Evolutionary conservation across 1,140 invertebrate species (phyloP).

Genomic region (Lamellibrachia luymesi): DNA sequence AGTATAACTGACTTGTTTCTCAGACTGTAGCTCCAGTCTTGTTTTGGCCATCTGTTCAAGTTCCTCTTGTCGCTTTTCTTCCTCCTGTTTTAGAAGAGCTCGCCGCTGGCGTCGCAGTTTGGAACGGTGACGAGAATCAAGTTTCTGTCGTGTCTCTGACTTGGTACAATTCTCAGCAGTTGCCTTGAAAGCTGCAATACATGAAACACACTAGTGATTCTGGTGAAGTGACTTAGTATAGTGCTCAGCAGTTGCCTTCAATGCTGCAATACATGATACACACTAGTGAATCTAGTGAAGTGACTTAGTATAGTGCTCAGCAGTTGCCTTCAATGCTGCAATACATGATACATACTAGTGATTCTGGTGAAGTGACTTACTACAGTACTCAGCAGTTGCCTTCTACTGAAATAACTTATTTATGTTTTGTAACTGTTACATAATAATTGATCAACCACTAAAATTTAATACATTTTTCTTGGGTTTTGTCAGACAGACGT

Average conservation of each 20-base stretch:
- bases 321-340: neutral
- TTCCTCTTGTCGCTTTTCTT: constrained; percentile 10
- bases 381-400: neutral
- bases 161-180: neutral
- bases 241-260: neutral
- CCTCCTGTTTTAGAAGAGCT: constrained; percentile 14
- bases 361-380: too few relatives aligned
- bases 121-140: neutral
- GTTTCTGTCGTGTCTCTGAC: neutral
- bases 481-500: too few relatives aligned
- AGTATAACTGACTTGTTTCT: constrained; percentile 14
- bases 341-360: neutral
- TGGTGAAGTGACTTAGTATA: neutral
- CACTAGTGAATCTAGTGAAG: too few relatives aligned
- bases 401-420: neutral
- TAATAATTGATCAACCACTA: too few relatives aligned
- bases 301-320: neutral
- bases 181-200: neutral
- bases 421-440: too few relatives aligned
- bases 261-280: neutral
- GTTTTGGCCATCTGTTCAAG: constrained; percentile 13
- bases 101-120: neutral
- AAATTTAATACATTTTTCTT: too few relatives aligned
- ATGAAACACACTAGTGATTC: neutral
- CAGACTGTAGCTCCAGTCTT: constrained; percentile 8